Evolutionary conservation across 2,113 vertebrate species (phyloP).

Genomic region (Callopanchax toddi): DNA sequence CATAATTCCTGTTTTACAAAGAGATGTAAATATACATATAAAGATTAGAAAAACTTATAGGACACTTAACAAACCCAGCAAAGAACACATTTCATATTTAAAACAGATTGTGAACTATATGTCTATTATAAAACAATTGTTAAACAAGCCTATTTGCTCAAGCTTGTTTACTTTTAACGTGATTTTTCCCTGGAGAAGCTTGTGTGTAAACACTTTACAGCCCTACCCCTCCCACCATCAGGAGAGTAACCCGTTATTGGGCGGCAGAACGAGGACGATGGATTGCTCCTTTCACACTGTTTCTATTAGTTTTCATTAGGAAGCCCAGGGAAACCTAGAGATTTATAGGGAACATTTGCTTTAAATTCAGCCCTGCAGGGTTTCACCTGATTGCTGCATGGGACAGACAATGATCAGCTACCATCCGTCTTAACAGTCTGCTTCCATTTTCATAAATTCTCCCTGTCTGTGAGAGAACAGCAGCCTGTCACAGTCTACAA

Average conservation of each 20-base stretch:
- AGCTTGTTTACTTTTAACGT: constrained; percentile 60
- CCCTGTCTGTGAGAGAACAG: constrained; percentile 54
- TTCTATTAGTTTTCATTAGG: constrained; percentile 83
- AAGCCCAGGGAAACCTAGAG: constrained; percentile 66
- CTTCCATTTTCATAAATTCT: constrained; percentile 77
- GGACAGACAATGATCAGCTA: constrained; percentile 74
- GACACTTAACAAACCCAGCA: neutral
- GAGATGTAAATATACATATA: neutral
- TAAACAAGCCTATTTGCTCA: constrained; percentile 25
- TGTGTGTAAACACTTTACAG: constrained; percentile 60
- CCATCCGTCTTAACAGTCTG: constrained; percentile 61
- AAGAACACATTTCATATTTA: constrained; percentile 23
- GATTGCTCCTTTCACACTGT: constrained; percentile 70
- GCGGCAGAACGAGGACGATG: constrained; percentile 69
- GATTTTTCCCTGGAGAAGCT: constrained; percentile 45
- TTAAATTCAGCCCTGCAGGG: constrained; percentile 77
- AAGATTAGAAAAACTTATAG: neutral
- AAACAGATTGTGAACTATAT: constrained; percentile 16
- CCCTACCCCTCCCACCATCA: constrained; percentile 31
- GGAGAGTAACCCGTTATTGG: constrained; percentile 57
- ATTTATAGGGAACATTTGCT: constrained; percentile 81
- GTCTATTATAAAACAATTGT: constrained; percentile 9
- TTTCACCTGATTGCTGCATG: constrained; percentile 73
- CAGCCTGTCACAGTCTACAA: constrained; percentile 67
- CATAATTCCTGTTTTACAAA: neutral